These are phyloP conservation scores for Tolypeutes matacus DNA, from an alignment of 2,797 vertebrate genomes.

Conservation along the genomic window DNA sequence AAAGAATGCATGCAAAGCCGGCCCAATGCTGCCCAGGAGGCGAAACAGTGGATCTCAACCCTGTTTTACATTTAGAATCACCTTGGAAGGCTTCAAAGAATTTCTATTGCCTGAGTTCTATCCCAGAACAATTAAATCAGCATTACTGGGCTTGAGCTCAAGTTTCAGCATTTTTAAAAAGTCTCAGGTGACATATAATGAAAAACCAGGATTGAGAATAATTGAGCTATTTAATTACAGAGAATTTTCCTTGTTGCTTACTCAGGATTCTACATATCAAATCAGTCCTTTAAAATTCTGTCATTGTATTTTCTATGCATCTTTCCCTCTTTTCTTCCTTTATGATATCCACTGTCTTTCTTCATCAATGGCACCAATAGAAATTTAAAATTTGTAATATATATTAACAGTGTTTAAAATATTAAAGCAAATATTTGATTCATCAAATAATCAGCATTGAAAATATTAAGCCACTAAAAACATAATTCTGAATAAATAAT, in stretches of 20 bases:
- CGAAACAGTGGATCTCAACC: neutral
- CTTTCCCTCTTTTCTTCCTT: neutral
- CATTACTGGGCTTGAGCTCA: neutral
- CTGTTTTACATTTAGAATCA: neutral
- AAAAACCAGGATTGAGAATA: neutral
- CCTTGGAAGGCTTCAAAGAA: neutral
- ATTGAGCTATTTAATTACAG: neutral
- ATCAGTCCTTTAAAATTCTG: slow-evolving; percentile 2
- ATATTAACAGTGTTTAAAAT: neutral
- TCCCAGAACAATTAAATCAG: neutral
- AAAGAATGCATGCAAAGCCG: too few relatives aligned
- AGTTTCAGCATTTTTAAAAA: neutral
- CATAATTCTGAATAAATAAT: slow-evolving; percentile 42
- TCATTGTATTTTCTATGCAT: neutral
- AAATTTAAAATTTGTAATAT: neutral
- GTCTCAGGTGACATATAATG: neutral
- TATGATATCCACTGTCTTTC: neutral
- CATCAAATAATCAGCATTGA: neutral
- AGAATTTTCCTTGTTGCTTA: neutral
- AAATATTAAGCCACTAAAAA: neutral
- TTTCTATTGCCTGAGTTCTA: neutral
- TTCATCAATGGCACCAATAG: neutral
- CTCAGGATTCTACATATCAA: neutral
- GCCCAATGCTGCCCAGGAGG: neutral
- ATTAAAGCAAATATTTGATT: slow-evolving; percentile 20